Conservation (phyloP, 2,888 invertebrate genomes). For the Poecilus cupreus region DNA sequence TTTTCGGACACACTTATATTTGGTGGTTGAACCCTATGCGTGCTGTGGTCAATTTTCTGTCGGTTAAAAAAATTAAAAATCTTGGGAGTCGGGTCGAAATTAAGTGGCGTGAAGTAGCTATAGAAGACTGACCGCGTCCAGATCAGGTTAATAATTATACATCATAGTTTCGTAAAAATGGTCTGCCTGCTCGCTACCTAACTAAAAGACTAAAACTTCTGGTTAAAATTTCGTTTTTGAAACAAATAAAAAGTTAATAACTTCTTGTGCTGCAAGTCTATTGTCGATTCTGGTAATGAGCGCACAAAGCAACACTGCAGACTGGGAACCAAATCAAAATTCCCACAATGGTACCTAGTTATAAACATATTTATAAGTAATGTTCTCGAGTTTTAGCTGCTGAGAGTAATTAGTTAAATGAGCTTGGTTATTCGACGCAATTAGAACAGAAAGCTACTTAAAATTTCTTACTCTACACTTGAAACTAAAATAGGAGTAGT, state of each 20-base stretch:
- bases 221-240: background rate
- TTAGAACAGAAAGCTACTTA: background rate
- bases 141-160: background rate
- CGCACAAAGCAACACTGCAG: background rate
- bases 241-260: slow-evolving; percentile 14
- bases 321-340: slow-evolving; percentile 27
- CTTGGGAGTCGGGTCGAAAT: background rate
- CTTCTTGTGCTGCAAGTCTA: background rate
- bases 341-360: slow-evolving; percentile 46
- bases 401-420: slow-evolving; percentile 25
- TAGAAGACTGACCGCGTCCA: background rate
- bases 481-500: too few species aligned
- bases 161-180: background rate
- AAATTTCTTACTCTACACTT: background rate
- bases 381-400: slow-evolving; percentile 29
- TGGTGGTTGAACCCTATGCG: background rate
- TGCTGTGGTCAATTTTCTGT: background rate
- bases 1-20: background rate
- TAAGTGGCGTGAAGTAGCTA: slow-evolving; percentile 37
- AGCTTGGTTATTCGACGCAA: slow-evolving; percentile 8
- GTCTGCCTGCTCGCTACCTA: background rate
- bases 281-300: slow-evolving; percentile 44
- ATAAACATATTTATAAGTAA: slow-evolving; percentile 49
- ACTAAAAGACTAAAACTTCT: background rate
- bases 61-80: slow-evolving; percentile 2